Base-by-base conservation (phyloP, 2,888 invertebrate species). In the Brachypterus glaber region DNA sequence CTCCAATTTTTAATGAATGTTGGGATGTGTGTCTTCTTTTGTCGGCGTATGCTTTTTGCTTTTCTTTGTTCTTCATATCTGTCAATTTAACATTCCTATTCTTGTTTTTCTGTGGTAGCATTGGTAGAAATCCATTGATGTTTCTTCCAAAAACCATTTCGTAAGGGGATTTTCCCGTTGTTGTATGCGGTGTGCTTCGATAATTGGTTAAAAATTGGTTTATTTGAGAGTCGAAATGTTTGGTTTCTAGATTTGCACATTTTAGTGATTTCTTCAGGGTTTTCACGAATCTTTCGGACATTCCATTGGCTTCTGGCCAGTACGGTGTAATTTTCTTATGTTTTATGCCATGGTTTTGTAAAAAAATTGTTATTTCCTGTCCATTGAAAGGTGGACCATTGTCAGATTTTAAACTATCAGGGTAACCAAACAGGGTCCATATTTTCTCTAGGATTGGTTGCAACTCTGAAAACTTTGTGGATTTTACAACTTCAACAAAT, bases 311-410 rank as follows among this genome's bases (percentile, higher is more conserved):
- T 30, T 36, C 30, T n/a, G 36, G 30, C 21, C 33, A 25, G 11
- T 33, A 25, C 21, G 33, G 33, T 12, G 33, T 33, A 4, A 25
- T 33, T 21, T 21, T 25, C 33, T 33, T 21, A 16, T 33, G 33
- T 21, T 4, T 8, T 11, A 33, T 33, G n/a, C 16, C 31, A 17
- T 31, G 16, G 16, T 31, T 16, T 4, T 15, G 3, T 17, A 31
- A 16, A 4, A 31, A 15, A 1, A 33, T 33, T 35, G 13, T 38
- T 13, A 45, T 37, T 8, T 45, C 37, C 15, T 26, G 25, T 11
- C 41, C 30, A 17, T 33, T 40, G 13, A 45, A 47, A 8, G 46
- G 44, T 9, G 37, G 43, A 3, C 38, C 43, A 35, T 44, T 44
- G 30, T 43, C 43, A 29, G 40, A 37, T 29, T 39, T 35, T 2